phyloP scores from a whole-genome alignment of 2,797 vertebrate species.

The Galagoides demidoff region DNA sequence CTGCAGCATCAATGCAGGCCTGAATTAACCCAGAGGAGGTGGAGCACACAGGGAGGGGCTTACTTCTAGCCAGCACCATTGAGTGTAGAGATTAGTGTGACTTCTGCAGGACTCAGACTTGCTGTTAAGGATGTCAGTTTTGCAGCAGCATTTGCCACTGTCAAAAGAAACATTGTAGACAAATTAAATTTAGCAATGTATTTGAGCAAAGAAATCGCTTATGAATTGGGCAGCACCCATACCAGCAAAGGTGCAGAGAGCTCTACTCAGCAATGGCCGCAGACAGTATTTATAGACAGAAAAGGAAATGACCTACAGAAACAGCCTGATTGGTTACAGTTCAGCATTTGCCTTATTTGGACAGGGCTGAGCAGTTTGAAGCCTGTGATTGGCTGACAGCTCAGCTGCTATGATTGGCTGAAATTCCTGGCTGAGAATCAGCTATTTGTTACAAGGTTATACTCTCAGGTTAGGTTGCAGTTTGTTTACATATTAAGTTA shows the following conservation, averaged over 20 bases:
- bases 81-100: not conserved
- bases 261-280: too few relatives aligned
- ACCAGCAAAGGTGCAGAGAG: not conserved
- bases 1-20: not conserved
- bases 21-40: fast-evolving
- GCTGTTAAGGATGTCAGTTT: not conserved
- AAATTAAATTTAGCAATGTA: not conserved
- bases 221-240: not conserved
- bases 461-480: not conserved
- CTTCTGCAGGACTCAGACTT: not conserved
- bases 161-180: not conserved
- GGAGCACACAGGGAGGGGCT: not conserved
- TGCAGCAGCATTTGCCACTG: not conserved
- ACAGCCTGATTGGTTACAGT: not conserved
- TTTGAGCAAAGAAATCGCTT: not conserved
- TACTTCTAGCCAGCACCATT: not conserved
- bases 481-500: not conserved
- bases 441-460: too few relatives aligned
- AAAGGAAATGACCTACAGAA: not conserved
- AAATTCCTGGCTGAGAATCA: not conserved
- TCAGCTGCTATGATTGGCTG: not conserved
- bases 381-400: not conserved
- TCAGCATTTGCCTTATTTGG: not conserved
- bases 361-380: not conserved
- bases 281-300: not conserved